Evolutionary conservation across 2,113 vertebrate genomes (phyloP).

Genomic region (Haemorhous mexicanus): DNA sequence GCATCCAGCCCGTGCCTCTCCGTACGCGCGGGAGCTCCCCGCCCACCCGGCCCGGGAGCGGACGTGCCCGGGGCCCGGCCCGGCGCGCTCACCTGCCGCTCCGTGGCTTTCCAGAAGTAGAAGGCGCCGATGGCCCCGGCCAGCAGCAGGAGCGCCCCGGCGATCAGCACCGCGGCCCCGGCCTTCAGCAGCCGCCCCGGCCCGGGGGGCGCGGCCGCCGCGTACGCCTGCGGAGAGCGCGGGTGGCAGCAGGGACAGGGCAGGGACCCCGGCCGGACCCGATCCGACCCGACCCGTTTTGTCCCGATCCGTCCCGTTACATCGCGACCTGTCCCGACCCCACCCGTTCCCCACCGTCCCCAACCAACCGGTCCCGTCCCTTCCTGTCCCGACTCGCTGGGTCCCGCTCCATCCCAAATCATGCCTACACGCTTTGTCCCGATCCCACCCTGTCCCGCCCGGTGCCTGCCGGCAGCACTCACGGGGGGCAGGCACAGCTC

Average conservation of each 20-base stretch:
- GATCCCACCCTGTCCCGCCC: background rate
- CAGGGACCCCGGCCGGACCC: background rate
- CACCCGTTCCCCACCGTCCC: background rate
- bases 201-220: conserved; percentile 58
- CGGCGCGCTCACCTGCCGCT: conserved; percentile 80
- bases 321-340: too few species aligned
- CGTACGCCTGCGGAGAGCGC: conserved; percentile 70
- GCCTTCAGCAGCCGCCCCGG: conserved; percentile 77
- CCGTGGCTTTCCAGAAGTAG: conserved; percentile 87
- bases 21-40: too few species aligned
- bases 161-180: conserved; percentile 79
- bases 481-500: conserved; percentile 79
- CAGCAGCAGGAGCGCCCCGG: conserved; percentile 81
- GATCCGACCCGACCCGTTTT: fast-evolving
- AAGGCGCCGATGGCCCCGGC: conserved; percentile 85
- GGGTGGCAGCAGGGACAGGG: background rate
- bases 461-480: conserved; percentile 59
- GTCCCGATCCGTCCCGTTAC: too few species aligned
- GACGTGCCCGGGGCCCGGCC: background rate
- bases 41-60: background rate
- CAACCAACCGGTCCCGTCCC: background rate
- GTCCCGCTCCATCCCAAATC: background rate
- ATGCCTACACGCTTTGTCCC: too few species aligned
- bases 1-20: background rate
- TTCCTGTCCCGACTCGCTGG: background rate